A percentile compares a stretch with the other conserved stretches of the same genome.
Evolutionary conservation across 1,140 invertebrate species (phyloP).

Genomic region (Drosophila navojoa): DNA sequence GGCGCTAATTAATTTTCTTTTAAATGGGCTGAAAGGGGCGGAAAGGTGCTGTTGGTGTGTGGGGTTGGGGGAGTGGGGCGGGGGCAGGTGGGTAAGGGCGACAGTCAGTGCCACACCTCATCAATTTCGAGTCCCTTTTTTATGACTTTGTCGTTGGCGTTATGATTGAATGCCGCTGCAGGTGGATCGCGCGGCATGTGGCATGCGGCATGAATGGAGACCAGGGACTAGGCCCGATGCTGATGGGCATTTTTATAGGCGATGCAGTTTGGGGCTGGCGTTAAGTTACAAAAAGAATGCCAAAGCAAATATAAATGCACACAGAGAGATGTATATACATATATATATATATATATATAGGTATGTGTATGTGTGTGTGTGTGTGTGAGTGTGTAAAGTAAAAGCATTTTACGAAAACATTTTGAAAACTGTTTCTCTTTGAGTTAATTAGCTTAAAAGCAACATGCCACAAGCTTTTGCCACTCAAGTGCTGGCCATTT

Average conservation of each 20-base stretch:
- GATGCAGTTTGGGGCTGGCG: conserved; percentile 3
- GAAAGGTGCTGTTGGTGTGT: conserved; percentile 57
- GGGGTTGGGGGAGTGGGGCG: background rate
- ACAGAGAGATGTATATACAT: no score
- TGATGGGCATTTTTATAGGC: background rate
- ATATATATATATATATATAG: background rate
- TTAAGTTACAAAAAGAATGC: background rate
- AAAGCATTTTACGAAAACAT: conserved; percentile 40
- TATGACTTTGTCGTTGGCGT: conserved; percentile 44
- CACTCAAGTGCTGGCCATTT: background rate
- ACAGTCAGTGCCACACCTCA: conserved; percentile 68
- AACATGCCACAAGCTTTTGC: conserved; percentile 35
- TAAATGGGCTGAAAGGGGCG: conserved; percentile 53
- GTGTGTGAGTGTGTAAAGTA: background rate
- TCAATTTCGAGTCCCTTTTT: conserved; percentile 61
- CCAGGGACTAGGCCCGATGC: background rate
- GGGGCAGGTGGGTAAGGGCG: conserved; percentile 14
- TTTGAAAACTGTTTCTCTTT: conserved; percentile 37
- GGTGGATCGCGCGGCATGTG: conserved; percentile 27
- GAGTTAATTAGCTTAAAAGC: conserved; percentile 58
- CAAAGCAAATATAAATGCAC: background rate
- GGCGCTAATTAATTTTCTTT: conserved; percentile 75
- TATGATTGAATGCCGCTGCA: conserved; percentile 60
- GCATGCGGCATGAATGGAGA: background rate
- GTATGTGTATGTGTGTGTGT: background rate